phyloP scores from a whole-genome alignment of 2,888 invertebrate genomes.

The Tiliacea aurago region DNA sequence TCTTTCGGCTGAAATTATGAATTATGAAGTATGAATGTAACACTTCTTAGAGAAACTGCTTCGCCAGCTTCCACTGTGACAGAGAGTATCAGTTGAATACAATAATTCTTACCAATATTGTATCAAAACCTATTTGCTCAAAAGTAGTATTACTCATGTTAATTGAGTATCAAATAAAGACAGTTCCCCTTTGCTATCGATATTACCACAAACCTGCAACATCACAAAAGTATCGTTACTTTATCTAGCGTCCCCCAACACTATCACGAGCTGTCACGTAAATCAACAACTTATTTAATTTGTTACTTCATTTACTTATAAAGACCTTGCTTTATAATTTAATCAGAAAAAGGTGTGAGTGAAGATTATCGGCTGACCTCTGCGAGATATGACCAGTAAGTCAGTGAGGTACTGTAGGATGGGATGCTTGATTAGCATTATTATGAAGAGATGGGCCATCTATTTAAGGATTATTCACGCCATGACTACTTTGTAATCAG shows the following conservation, averaged over 20 bases:
- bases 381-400: slow-evolving; percentile 5
- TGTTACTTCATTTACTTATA: slow-evolving; percentile 44
- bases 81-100: neutral
- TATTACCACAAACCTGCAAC: neutral
- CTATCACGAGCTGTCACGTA: slow-evolving; percentile 29
- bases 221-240: slow-evolving; percentile 30
- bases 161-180: neutral
- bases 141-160: neutral
- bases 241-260: slow-evolving; percentile 6
- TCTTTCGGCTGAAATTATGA: too few species aligned
- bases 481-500: slow-evolving; percentile 15
- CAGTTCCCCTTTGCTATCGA: neutral
- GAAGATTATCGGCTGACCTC: slow-evolving; percentile 53
- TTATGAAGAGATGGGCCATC: slow-evolving; percentile 25
- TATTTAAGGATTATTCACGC: slow-evolving; percentile 18
- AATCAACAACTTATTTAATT: slow-evolving; percentile 51
- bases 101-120: neutral
- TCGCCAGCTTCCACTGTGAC: neutral
- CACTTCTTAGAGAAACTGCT: neutral
- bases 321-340: slow-evolving; percentile 46
- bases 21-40: too few species aligned
- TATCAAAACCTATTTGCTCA: neutral
- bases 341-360: slow-evolving; percentile 45
- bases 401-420: neutral
- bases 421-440: slow-evolving; percentile 20